Percentiles rank a stretch among this genome's conserved stretches.
These are phyloP conservation scores for Magallana ariakensis DNA, from an alignment of 1,140 invertebrate species.

Conservation along the genomic window DNA sequence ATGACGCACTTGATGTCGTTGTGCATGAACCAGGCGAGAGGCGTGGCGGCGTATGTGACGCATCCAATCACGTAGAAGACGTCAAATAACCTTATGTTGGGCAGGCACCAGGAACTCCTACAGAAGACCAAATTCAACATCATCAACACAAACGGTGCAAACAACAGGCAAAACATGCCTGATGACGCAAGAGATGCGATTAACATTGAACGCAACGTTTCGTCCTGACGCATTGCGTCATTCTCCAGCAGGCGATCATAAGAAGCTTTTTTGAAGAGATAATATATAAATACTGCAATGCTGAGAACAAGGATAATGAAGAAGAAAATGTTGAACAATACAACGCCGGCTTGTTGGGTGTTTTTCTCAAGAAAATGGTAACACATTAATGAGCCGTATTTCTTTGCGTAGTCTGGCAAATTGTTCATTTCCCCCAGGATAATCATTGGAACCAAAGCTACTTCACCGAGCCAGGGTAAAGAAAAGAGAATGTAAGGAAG, in stretches of 20 bases:
- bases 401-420: conserved; percentile 1
- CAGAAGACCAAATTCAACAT: not conserved
- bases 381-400: not conserved
- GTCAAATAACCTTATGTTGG: not conserved
- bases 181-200: not conserved
- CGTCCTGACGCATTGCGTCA: conserved; percentile 12
- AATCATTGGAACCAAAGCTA: not conserved
- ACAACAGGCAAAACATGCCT: not conserved
- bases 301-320: not conserved
- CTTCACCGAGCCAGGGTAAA: not conserved
- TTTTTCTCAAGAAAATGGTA: not conserved
- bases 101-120: not conserved
- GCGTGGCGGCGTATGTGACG: not conserved
- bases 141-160: not conserved
- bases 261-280: not conserved
- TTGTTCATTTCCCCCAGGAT: not conserved
- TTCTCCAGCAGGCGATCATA: not conserved
- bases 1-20: not conserved
- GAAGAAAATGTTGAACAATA: not conserved
- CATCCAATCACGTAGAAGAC: not conserved
- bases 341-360: not conserved
- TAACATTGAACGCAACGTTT: not conserved
- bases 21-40: not conserved
- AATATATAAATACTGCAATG: not conserved
- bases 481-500: not conserved